These are phyloP conservation scores for Pseudorectes ferrugineus DNA, from an alignment of 2,113 vertebrate species.

Conservation along the genomic window DNA sequence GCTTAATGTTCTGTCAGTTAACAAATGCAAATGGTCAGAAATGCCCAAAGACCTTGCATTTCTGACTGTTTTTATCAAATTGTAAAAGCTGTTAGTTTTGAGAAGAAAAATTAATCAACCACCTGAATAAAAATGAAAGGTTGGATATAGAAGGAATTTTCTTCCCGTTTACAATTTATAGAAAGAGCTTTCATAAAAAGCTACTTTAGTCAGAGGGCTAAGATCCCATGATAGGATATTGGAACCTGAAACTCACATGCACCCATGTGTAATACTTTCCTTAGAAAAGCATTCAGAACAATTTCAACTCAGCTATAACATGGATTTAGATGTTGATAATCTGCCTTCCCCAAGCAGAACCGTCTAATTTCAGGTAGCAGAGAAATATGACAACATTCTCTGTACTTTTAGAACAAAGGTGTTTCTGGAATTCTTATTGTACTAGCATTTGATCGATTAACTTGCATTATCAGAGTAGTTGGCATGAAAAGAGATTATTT, in stretches of 20 bases:
- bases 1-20: neutral
- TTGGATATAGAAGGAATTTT: neutral
- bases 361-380: constrained; percentile 3
- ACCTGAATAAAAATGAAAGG: neutral
- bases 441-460: neutral
- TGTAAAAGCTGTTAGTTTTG: neutral
- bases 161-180: neutral
- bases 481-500: neutral
- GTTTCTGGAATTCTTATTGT: constrained; percentile 29
- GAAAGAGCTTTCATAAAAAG: neutral
- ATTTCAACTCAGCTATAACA: neutral
- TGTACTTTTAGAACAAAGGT: neutral
- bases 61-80: neutral
- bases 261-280: neutral
- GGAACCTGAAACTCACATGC: neutral
- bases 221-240: neutral
- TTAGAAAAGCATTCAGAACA: neutral
- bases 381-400: neutral
- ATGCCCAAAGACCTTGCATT: neutral
- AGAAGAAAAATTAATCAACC: neutral
- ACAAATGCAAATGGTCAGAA: constrained; percentile 18
- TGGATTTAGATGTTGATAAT: neutral
- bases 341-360: neutral
- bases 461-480: neutral
- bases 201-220: neutral